Evolutionary conservation across 2,113 vertebrate genomes (phyloP).

Genomic region (Xiphophorus maculatus): DNA sequence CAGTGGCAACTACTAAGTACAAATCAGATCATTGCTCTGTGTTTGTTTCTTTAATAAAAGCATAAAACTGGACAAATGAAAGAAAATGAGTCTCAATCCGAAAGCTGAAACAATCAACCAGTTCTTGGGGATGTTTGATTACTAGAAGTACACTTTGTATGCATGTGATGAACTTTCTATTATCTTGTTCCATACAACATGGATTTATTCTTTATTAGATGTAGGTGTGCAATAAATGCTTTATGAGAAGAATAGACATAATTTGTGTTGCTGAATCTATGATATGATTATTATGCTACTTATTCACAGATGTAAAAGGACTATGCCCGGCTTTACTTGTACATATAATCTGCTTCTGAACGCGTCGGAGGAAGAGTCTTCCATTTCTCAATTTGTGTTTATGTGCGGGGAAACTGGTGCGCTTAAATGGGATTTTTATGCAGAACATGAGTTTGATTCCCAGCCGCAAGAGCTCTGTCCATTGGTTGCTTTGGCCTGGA

Average conservation of each 20-base stretch:
- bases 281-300: slow-evolving; percentile 7
- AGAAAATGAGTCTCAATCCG: not conserved
- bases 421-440: slow-evolving; percentile 15
- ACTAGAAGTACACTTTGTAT: slow-evolving; percentile 64
- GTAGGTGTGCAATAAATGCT: slow-evolving; percentile 49
- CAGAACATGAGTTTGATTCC: slow-evolving; percentile 10
- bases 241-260: slow-evolving; percentile 35
- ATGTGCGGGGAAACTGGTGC: slow-evolving; percentile 2
- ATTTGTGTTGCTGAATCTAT: slow-evolving; percentile 41
- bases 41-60: slow-evolving; percentile 26
- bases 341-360: slow-evolving; percentile 58
- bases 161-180: slow-evolving; percentile 62
- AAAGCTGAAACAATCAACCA: slow-evolving; percentile 2
- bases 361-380: slow-evolving; percentile 59
- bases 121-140: slow-evolving; percentile 33
- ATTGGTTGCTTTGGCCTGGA: slow-evolving; percentile 5
- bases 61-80: slow-evolving; percentile 1
- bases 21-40: slow-evolving; percentile 5
- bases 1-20: slow-evolving; percentile 13
- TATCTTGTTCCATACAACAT: slow-evolving; percentile 55
- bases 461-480: not conserved
- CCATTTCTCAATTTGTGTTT: slow-evolving; percentile 44
- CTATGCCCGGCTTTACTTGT: slow-evolving; percentile 50
- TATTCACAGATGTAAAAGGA: slow-evolving; percentile 30
- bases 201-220: slow-evolving; percentile 52